Base-by-base conservation (phyloP, 2,797 vertebrate species). In the Scarus forsteni region DNA sequence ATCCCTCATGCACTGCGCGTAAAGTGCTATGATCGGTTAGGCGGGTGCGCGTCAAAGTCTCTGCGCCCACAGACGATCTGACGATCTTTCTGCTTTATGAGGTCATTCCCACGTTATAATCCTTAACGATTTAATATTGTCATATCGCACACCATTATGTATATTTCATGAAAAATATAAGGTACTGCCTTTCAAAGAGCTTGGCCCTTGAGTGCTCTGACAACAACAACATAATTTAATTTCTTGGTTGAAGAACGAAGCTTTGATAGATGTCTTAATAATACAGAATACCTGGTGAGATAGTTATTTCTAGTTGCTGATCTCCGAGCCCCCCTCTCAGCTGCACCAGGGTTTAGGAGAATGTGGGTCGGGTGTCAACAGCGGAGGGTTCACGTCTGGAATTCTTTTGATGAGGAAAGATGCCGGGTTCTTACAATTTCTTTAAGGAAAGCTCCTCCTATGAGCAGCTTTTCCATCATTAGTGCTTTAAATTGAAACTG, bases 291-390 rank as follows among this genome's bases (percentile, higher is more conserved):
- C 89, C 90, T 93, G 89, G 85, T 80, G 80, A 88, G 87, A 85
- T 54, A 74, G 81, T 85, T 91, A 88, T 91, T 91, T 90, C 85
- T 88, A 88, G 77, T 76, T 3, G 39, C 75, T 88, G 78, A 88
- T 87, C 80, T 89, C 80, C 71, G 70, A 77, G 74, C 55, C 69
- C 68, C 79, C 76, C 70, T 76, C 77, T 79, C 65, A 73, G 79
- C 68, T 91, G 81, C 85, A 89, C 73, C 66, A 63, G 80, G 84
- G 62, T 83, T 85, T 76, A 75, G 78, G 79, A 89, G 89, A 93
- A 93, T 92, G 88, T 85, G 87, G 82, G 84, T 87, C 85, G 71
- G 85, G 87, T 88, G 91, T 90, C 89, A 90, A 77, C 85, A 77
- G 87, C 75, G 73, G 91, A 90, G 81, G 89, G 90, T 81, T 88